Conservation (phyloP, 2,113 vertebrate genomes). For the Myiagra hebetior region DNA sequence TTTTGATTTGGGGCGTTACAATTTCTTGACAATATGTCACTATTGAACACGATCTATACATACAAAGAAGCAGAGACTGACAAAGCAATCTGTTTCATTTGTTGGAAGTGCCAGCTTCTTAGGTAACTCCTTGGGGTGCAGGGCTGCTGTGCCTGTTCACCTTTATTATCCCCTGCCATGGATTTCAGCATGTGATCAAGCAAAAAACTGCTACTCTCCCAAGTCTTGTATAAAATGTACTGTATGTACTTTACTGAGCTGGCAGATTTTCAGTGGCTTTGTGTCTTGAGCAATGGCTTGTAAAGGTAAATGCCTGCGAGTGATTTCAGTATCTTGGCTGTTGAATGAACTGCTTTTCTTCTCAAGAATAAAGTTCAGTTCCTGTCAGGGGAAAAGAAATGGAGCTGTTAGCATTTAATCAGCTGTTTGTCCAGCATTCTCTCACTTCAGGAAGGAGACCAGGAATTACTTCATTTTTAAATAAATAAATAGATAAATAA, state of each 20-base stretch:
- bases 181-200: not conserved
- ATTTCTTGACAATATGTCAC: not conserved
- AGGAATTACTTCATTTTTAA: not conserved
- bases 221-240: not conserved
- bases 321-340: not conserved
- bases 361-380: not conserved
- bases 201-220: not conserved
- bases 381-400: not conserved
- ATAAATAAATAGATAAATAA: not conserved
- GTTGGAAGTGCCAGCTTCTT: not conserved
- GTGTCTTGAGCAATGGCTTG: not conserved
- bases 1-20: not conserved
- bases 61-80: not conserved
- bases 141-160: not conserved
- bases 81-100: not conserved
- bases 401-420: not conserved
- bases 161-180: not conserved
- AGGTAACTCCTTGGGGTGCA: not conserved
- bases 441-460: not conserved
- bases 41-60: not conserved
- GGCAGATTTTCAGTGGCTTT: not conserved
- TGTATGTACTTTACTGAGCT: not conserved
- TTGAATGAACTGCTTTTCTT: not conserved
- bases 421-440: not conserved
- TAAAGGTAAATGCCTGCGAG: not conserved